Conservation (phyloP, 23 tunicate species). For the Aplidium turbinatum region DNA sequence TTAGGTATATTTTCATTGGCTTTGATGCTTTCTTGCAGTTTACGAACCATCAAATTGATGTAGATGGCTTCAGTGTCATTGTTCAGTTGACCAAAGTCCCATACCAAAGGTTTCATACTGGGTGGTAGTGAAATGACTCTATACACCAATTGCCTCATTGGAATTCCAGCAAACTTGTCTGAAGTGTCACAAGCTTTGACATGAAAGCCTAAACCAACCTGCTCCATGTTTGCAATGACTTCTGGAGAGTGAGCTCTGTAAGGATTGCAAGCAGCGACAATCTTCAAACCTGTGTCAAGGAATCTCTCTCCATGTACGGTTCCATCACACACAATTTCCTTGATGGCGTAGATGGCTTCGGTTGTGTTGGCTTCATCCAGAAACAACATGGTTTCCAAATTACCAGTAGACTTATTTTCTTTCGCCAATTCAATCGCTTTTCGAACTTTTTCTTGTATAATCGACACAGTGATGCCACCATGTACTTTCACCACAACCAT, state of each 20-base stretch:
- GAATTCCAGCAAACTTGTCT: slow-evolving; percentile 40
- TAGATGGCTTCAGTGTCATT: slow-evolving; percentile 45
- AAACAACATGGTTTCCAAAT: slow-evolving; percentile 49
- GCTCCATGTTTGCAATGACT: slow-evolving; percentile 27
- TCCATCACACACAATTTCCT: slow-evolving; percentile 65
- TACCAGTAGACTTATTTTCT: background rate
- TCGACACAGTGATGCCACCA: slow-evolving; percentile 66
- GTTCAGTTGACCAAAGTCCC: slow-evolving; percentile 67
- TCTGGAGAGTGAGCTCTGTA: slow-evolving; percentile 41
- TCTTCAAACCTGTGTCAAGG: slow-evolving; percentile 30
- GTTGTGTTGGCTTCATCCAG: slow-evolving; percentile 88
- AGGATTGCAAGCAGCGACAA: slow-evolving; percentile 72
- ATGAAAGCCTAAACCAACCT: slow-evolving; percentile 51
- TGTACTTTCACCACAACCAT: slow-evolving; percentile 67
- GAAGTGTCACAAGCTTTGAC: slow-evolving; percentile 30
- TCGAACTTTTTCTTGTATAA: slow-evolving; percentile 40
- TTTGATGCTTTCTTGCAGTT: slow-evolving; percentile 12
- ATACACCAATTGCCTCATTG: slow-evolving; percentile 64
- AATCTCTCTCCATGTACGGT: slow-evolving; percentile 46
- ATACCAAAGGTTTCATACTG: slow-evolving; percentile 66
- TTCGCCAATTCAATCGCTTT: slow-evolving; percentile 31
- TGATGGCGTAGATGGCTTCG: slow-evolving; percentile 70
- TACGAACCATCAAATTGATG: slow-evolving; percentile 46
- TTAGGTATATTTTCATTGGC: background rate
- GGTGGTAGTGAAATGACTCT: slow-evolving; percentile 65